Evolutionary conservation across 2,113 vertebrate species (phyloP).

Genomic region (Syngnathus floridae): DNA sequence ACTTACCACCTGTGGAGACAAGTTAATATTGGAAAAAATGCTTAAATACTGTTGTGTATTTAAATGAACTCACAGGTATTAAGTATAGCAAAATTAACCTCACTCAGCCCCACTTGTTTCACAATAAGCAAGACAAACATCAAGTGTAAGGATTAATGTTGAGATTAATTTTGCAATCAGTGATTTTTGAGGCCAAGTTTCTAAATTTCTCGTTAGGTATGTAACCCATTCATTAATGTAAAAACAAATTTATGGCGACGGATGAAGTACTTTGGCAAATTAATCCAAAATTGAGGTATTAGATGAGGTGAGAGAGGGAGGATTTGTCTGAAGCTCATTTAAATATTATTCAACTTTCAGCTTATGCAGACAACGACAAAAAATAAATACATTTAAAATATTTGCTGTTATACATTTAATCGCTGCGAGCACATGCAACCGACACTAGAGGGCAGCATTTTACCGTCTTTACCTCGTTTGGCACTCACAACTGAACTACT

Average conservation of each 20-base stretch:
- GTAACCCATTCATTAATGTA: no score
- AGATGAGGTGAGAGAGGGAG: no score
- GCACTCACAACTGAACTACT: neutral
- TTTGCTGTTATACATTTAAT: neutral
- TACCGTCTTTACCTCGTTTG: neutral
- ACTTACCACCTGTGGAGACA: conserved; percentile 61
- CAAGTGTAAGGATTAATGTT: neutral
- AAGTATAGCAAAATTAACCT: neutral
- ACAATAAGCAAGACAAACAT: neutral
- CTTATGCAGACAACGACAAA: no score
- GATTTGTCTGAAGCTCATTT: no score
- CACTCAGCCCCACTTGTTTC: neutral
- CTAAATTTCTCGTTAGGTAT: no score
- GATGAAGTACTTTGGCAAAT: no score
- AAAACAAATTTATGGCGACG: no score
- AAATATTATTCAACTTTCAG: no score
- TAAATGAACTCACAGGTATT: neutral
- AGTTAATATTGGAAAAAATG: neutral
- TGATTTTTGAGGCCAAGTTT: neutral
- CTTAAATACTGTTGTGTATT: no score
- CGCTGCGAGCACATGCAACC: conserved; percentile 26
- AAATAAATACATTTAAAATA: no score
- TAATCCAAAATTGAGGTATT: no score
- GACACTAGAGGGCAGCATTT: conserved; percentile 56
- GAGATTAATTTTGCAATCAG: neutral